These are phyloP conservation scores for Bombus impatiens DNA, from an alignment of 1,140 invertebrate genomes.

Conservation along the genomic window DNA sequence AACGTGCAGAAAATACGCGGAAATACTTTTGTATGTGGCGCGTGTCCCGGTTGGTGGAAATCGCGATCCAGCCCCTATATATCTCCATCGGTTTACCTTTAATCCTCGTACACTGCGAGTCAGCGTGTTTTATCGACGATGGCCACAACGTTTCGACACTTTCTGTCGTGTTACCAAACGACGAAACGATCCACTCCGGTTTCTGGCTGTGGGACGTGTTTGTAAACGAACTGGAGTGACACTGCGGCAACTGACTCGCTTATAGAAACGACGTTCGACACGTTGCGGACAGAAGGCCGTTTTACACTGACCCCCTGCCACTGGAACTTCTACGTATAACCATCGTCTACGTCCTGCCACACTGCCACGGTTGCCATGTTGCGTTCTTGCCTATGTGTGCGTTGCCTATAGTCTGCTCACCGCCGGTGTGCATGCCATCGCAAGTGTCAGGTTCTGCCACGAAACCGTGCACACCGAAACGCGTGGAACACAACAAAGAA, in stretches of 20 bases:
- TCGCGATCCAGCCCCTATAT: neutral
- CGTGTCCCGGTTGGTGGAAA: neutral
- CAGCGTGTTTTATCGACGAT: conserved; percentile 4
- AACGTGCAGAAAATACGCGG: neutral
- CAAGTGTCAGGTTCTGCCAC: neutral
- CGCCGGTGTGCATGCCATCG: neutral
- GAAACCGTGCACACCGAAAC: neutral
- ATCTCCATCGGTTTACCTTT: conserved; percentile 22
- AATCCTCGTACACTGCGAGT: neutral
- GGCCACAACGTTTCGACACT: neutral
- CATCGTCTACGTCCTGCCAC: conserved; percentile 60
- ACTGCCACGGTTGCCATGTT: conserved; percentile 60
- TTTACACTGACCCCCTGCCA: conserved; percentile 78
- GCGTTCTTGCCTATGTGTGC: conserved; percentile 43
- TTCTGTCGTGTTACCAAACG: conserved; percentile 6
- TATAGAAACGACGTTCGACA: conserved; percentile 48
- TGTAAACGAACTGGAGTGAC: conserved; percentile 14
- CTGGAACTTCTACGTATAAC: conserved; percentile 78
- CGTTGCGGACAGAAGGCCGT: conserved; percentile 77
- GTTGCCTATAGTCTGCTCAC: conserved; percentile 37
- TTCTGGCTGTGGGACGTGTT: conserved; percentile 1
- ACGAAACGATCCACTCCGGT: neutral
- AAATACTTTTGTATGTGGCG: neutral
- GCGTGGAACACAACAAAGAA: neutral
- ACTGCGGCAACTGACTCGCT: conserved; percentile 10